Base-by-base conservation (phyloP, 2,888 invertebrate species). In the Eurytoma californica region DNA sequence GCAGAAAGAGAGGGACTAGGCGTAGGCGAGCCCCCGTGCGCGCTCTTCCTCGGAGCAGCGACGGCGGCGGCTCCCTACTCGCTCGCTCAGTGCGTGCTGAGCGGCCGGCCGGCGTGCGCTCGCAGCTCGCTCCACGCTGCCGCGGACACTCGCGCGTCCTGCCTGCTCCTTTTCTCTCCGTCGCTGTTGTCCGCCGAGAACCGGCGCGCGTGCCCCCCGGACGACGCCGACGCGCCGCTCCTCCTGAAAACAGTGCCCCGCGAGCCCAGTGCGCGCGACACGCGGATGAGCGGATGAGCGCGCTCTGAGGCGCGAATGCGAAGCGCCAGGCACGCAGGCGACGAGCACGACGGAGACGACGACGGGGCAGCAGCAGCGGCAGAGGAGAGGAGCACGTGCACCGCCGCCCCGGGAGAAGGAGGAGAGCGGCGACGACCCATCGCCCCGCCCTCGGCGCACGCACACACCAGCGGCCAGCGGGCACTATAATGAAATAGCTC, bases 71-170 rank as follows among this genome's bases (percentile, higher is more conserved):
- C 58, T 5, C 24, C 24, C 47, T 39, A 3, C 18, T 16, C 49
- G n/a, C 69, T 39, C 81, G 80, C 79, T 87, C 87, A 89, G 88
- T 89, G 88, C 86, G 86, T 86, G 88, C 85, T 86, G 83, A 86
- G 87, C 88, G 86, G 86, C 88, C 89, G 89, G 87, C 86, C 87
- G 88, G 87, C 86, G 86, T 85, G 86, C 86, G 87, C 86, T 86
- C 83, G 84, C 84, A 81, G 84, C 82, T 82, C 82, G 80, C 82
- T 79, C 39, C 39, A 39, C 39, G 39, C 1, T 4, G 7, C 7
- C 39, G 39, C 39, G 39, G 24, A 24, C 24, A 24, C 24, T 39
- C 39, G 5, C 77, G 69, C 80, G 79, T 80, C 72, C 72, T 72
- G 80, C 72, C 57, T 60, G 66, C 18, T 65, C 72, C 30, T 55